Evolutionary conservation across 2,888 invertebrate genomes (phyloP), one percentile per base, ranked within the genome.

Genomic region (Trimorus sp.): DNA sequence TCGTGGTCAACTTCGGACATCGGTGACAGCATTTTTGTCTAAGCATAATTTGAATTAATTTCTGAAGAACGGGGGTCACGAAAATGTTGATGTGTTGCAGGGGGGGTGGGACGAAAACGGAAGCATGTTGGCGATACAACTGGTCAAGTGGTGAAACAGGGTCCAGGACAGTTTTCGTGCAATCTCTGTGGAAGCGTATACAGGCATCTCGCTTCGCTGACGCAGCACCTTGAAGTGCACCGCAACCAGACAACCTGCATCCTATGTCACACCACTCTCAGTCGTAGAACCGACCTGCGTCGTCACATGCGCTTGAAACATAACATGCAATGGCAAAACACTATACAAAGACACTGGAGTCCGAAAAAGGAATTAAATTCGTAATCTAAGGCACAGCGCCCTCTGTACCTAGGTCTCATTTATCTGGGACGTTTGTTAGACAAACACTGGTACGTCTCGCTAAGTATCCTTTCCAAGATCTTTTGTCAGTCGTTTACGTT

Each of bases 181-280:
- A 91, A 91, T 88, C 90, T 91, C 90, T 91, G 91, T 87, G 91
- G 91, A 87, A 91, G 91, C 89, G 91, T 91, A 86, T 91, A 91
- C 91, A 91, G 90, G 89, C 91, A 91, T 87, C 91, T 91, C 83
- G 91, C 91, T 89, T 91, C 91, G 89, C 90, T 91, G 87, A 91
- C 91, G 86, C 91, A 91, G 90, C 91, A 91, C 90, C 91, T 91
- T 73, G 91, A 91, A 90, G 91, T 91, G 90, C 91, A 91, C 89
- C 91, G 91, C 88, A 91, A 91, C 90, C 91, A 91, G 90, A 91
- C 91, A 87, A 91, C 91, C 89, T 91, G 91, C 90, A 88, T 91
- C 88, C 89, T 91, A 86, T 91, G 91, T 89, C 89, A 91, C 88
- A 91, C 91, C 89, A 91, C 91, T 87, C 91, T 91, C 89, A 91